These are phyloP conservation scores for Araneus ventricosus DNA, from an alignment of 1,140 invertebrate genomes.

Conservation along the genomic window DNA sequence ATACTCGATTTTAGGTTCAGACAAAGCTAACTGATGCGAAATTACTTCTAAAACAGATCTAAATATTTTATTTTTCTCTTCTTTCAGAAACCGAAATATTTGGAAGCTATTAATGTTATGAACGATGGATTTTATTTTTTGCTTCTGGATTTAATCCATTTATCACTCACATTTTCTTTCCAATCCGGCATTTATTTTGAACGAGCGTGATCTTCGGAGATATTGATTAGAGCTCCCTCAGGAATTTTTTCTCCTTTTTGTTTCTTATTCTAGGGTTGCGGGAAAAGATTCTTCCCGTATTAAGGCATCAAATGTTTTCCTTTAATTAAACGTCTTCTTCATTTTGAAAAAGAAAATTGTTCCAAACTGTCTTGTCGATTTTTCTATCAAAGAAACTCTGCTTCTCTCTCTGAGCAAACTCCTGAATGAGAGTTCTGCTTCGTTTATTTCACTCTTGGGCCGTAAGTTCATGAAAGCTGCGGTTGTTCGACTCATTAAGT, in stretches of 20 bases:
- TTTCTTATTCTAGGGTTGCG: conserved; percentile 30
- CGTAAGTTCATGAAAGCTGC: conserved; percentile 33
- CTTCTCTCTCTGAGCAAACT: not conserved
- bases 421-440: not conserved
- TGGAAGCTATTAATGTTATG: conserved; percentile 29
- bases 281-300: conserved; percentile 56
- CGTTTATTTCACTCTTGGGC: conserved; percentile 32
- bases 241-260: conserved; percentile 30
- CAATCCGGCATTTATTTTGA: conserved; percentile 62
- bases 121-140: not conserved
- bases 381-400: conserved; percentile 52
- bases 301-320: conserved; percentile 63
- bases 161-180: conserved; percentile 55
- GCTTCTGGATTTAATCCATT: conserved; percentile 54
- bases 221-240: conserved; percentile 43
- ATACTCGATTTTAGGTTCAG: too few relatives aligned
- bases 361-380: conserved; percentile 54
- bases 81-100: not conserved
- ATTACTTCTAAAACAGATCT: not conserved
- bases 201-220: conserved; percentile 28
- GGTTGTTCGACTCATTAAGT: conserved; percentile 52
- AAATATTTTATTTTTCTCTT: not conserved
- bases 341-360: conserved; percentile 55
- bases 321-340: conserved; percentile 59
- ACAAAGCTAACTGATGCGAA: not conserved